These are phyloP conservation scores for Drosophila meridionalis DNA, from an alignment of 2,888 invertebrate species.

Conservation along the genomic window DNA sequence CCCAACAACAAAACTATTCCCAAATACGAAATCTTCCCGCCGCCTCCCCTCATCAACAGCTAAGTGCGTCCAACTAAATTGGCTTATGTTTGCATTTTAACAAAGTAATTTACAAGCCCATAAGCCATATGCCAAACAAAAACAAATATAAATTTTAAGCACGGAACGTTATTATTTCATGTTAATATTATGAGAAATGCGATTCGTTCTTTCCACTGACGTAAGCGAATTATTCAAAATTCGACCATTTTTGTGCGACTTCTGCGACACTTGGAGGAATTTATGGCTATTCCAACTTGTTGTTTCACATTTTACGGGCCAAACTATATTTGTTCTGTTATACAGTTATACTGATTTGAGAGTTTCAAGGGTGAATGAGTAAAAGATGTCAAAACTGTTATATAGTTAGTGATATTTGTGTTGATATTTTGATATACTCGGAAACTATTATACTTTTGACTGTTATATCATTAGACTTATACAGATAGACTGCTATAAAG, in stretches of 20 bases:
- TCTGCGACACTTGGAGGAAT: not conserved
- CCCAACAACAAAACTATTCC: not conserved
- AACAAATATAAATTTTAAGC: not conserved
- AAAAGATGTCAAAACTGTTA: not conserved
- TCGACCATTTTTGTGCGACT: conserved; percentile 7
- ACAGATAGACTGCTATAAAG: not conserved
- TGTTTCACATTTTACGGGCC: not conserved
- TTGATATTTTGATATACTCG: too few species aligned
- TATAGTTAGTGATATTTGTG: not conserved
- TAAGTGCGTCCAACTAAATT: conserved; percentile 39
- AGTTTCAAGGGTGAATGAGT: not conserved
- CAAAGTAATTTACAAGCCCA: conserved; percentile 29
- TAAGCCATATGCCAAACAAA: conserved; percentile 7
- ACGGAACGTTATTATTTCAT: conserved; percentile 1
- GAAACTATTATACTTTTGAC: not conserved
- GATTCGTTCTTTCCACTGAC: conserved; percentile 31
- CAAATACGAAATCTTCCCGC: conserved; percentile 21
- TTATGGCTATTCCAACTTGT: not conserved
- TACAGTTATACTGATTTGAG: not conserved
- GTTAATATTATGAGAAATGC: conserved; percentile 9
- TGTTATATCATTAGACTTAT: not conserved
- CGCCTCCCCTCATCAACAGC: conserved; percentile 12
- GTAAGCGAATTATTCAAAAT: conserved; percentile 44
- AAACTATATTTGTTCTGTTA: not conserved
- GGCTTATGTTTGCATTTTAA: conserved; percentile 5